Evolutionary conservation across 2,888 invertebrate species (phyloP).

Genomic region (Amiota mariae): DNA sequence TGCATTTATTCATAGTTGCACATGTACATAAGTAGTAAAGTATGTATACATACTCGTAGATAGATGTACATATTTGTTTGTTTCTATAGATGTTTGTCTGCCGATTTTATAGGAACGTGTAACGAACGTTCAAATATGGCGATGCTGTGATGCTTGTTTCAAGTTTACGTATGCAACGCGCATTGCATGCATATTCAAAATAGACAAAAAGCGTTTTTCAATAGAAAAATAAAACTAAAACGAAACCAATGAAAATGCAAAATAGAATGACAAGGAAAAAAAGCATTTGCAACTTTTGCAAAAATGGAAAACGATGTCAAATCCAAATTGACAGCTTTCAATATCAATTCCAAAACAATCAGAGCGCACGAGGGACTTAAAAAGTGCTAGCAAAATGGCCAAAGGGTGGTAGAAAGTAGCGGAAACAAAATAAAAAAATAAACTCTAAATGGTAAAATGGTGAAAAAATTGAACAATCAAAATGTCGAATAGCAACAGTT

Average conservation of each 20-base stretch:
- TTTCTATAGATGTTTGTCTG: too few relatives aligned
- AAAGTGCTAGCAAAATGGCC: slow-evolving; percentile 40
- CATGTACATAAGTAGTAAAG: too few relatives aligned
- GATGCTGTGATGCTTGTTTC: neutral
- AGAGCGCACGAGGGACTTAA: slow-evolving; percentile 44
- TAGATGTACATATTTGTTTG: too few relatives aligned
- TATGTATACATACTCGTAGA: too few relatives aligned
- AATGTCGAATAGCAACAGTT: slow-evolving; percentile 1
- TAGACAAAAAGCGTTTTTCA: neutral
- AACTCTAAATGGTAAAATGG: too few relatives aligned
- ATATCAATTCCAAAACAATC: slow-evolving; percentile 66
- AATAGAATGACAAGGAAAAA: slow-evolving; percentile 33
- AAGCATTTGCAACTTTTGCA: slow-evolving; percentile 30
- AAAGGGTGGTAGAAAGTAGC: slow-evolving; percentile 18
- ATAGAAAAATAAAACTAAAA: neutral
- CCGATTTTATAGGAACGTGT: neutral
- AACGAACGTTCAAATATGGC: slow-evolving; percentile 37
- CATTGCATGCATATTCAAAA: slow-evolving; percentile 7
- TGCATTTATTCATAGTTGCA: too few relatives aligned
- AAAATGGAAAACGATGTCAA: slow-evolving; percentile 63
- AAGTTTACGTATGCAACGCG: slow-evolving; percentile 4
- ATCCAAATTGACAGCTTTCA: slow-evolving; percentile 66
- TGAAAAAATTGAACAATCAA: neutral
- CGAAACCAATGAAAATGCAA: slow-evolving; percentile 52
- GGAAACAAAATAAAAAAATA: neutral